Evolutionary conservation across 2,797 vertebrate species (phyloP).

Genomic region (Leontopithecus rosalia): DNA sequence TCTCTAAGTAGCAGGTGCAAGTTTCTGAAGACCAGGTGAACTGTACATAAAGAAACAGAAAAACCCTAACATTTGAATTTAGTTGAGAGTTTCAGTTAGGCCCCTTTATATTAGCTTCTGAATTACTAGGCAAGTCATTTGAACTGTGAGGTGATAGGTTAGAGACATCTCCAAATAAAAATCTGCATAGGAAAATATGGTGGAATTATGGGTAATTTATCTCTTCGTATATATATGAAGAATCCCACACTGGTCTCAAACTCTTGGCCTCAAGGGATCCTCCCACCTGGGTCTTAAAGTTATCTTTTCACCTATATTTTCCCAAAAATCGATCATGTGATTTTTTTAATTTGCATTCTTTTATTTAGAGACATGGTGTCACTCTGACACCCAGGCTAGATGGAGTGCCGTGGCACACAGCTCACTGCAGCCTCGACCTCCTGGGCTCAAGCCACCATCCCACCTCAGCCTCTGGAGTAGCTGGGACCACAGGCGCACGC

Average conservation of each 20-base stretch:
- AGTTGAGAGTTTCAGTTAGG: not conserved
- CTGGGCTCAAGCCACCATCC: not conserved
- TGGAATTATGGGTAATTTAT: too few species aligned
- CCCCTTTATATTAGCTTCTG: not conserved
- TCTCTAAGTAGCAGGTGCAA: not conserved
- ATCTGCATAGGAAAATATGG: not conserved
- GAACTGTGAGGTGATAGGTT: not conserved
- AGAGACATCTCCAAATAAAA: not conserved
- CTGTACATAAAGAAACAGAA: not conserved
- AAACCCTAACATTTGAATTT: not conserved
- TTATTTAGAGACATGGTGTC: not conserved
- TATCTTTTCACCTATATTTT: not conserved
- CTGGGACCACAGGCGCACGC: rapidly evolving
- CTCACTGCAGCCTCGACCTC: not conserved
- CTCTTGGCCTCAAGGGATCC: not conserved
- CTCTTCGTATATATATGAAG: too few species aligned
- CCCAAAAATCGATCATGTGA: not conserved
- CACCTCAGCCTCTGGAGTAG: not conserved
- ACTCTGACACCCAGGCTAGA: not conserved
- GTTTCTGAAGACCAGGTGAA: not conserved
- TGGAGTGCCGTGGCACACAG: not conserved
- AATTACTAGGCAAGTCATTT: not conserved
- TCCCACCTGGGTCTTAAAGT: not conserved
- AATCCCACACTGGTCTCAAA: not conserved
- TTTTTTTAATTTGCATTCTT: not conserved